Percentiles rank a stretch among this genome's conserved stretches.
Evolutionary conservation across 2,113 vertebrate species (phyloP).

Genomic region (Aptenodytes forsteri): DNA sequence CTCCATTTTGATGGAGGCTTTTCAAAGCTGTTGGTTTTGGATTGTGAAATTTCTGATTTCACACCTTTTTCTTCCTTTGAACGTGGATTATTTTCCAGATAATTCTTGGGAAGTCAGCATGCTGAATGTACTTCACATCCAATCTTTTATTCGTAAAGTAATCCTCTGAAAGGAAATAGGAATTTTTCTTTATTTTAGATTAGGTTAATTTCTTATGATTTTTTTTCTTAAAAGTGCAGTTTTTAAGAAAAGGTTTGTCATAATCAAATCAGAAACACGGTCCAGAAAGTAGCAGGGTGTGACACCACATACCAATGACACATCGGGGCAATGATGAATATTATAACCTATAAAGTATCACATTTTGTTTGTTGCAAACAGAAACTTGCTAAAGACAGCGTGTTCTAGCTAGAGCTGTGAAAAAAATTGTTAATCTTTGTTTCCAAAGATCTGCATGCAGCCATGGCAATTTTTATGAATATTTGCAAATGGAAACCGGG

Average conservation of each 20-base stretch:
- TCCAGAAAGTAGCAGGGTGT: slow-evolving; percentile 61
- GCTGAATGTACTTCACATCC: not conserved
- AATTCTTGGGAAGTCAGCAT: not conserved
- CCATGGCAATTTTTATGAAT: not conserved
- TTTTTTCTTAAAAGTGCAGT: not conserved
- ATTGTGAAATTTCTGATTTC: not conserved
- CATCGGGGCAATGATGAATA: slow-evolving; percentile 52
- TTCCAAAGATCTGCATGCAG: slow-evolving; percentile 8
- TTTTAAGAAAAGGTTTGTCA: slow-evolving; percentile 29
- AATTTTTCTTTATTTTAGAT: not conserved
- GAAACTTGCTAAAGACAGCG: slow-evolving; percentile 57
- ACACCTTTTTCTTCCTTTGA: not conserved
- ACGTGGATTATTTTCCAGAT: not conserved
- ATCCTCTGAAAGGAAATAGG: not conserved
- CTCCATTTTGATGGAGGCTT: not conserved
- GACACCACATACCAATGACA: slow-evolving; percentile 68
- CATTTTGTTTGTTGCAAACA: slow-evolving; percentile 60
- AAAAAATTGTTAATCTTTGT: slow-evolving; percentile 35
- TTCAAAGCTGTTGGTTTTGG: not conserved
- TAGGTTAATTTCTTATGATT: not conserved
- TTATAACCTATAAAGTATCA: slow-evolving; percentile 66
- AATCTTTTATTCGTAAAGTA: not conserved
- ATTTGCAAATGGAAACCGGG: not conserved
- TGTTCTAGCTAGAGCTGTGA: slow-evolving; percentile 38
- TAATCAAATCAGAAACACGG: not conserved